Evolutionary conservation across 1,140 invertebrate species (phyloP).

Genomic region (Papilio polyxenes): DNA sequence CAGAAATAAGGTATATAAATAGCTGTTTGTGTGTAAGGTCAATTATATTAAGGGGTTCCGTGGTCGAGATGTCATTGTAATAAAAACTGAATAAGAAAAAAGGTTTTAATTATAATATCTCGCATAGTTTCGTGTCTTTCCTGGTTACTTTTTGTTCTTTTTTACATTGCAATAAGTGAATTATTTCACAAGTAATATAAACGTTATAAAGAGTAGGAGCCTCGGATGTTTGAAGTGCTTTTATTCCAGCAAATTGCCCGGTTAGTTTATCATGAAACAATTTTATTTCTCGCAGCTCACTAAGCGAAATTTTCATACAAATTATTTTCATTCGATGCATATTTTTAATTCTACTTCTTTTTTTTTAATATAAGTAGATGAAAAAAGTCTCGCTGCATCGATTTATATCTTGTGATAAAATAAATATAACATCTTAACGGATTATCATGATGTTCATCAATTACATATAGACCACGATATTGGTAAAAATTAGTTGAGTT

Average conservation of each 20-base stretch:
- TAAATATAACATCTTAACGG: no score
- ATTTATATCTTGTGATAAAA: no score
- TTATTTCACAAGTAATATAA: not conserved
- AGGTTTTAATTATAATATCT: no score
- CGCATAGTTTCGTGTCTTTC: no score
- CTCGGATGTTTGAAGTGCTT: conserved; percentile 4
- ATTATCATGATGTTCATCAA: no score
- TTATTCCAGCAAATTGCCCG: not conserved
- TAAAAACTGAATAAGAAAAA: not conserved
- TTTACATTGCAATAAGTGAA: not conserved
- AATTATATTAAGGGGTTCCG: conserved; percentile 11
- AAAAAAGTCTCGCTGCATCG: no score
- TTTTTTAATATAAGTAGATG: no score
- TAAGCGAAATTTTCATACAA: not conserved
- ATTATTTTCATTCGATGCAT: not conserved
- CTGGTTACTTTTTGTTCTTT: no score
- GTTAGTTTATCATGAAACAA: conserved; percentile 9
- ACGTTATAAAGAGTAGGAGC: conserved; percentile 2
- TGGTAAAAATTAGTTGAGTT: no score
- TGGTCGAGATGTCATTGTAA: not conserved
- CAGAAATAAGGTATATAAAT: conserved; percentile 25
- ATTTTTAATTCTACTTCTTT: no score
- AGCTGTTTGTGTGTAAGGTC: not conserved
- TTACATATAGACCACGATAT: no score
- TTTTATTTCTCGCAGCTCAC: not conserved